Evolutionary conservation across 2,113 vertebrate species (phyloP).

Genomic region (Phainopepla nitens): DNA sequence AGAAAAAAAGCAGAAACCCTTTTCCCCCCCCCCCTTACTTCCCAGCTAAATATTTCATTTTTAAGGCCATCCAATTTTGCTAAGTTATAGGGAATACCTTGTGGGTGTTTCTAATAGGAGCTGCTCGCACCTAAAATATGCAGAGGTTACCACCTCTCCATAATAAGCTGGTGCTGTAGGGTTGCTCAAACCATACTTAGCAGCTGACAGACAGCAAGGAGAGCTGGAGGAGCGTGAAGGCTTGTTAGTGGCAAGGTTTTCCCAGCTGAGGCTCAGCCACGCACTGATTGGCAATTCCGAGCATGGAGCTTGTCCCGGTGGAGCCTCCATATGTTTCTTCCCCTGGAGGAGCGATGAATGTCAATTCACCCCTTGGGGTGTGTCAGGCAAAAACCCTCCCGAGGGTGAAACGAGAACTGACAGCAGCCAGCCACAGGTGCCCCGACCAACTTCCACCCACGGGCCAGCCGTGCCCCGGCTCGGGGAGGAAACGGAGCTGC

Average conservation of each 20-base stretch:
- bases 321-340: constrained; percentile 61
- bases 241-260: constrained; percentile 57
- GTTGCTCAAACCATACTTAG: constrained; percentile 6
- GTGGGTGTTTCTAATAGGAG: neutral
- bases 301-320: constrained; percentile 1
- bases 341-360: constrained; percentile 66
- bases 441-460: neutral
- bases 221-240: constrained; percentile 56
- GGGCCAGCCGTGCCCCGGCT: neutral
- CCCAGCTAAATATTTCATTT: neutral
- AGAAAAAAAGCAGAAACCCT: neutral
- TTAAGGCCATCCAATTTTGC: neutral
- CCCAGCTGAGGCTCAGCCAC: constrained; percentile 59
- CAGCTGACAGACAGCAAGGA: constrained; percentile 53
- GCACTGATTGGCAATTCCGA: constrained; percentile 56
- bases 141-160: neutral
- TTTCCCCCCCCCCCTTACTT: fast-evolving
- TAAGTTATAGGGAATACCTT: neutral
- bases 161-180: neutral
- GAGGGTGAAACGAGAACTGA: constrained; percentile 52
- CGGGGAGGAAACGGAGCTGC: neutral
- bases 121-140: neutral
- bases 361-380: constrained; percentile 62
- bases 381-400: constrained; percentile 28
- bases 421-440: constrained; percentile 57